These are phyloP conservation scores for Paramormyrops hopkinsi DNA, from an alignment of 2,797 vertebrate species.

Conservation along the genomic window DNA sequence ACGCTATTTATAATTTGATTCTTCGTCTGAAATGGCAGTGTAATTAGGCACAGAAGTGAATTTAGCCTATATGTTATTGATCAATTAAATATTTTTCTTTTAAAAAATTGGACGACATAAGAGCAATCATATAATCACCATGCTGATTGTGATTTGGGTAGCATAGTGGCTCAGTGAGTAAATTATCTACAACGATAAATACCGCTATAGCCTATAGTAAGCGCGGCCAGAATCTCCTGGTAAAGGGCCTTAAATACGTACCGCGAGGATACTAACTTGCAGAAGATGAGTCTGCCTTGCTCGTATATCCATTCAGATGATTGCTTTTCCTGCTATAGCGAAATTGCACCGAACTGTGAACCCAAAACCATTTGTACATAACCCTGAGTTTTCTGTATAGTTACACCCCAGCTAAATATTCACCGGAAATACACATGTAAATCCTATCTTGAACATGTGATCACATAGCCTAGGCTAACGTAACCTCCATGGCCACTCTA, in stretches of 20 bases:
- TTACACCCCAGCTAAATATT: not conserved
- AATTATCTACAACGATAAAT: not conserved
- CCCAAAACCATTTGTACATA: not conserved
- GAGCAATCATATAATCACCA: not conserved
- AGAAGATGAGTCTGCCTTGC: not conserved
- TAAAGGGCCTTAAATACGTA: not conserved
- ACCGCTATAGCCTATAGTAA: not conserved
- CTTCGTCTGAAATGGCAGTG: not conserved
- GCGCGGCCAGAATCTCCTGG: not conserved
- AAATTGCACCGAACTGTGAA: not conserved
- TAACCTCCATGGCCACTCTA: not conserved
- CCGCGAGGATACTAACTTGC: not conserved
- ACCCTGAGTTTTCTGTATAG: not conserved
- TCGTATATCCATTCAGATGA: not conserved
- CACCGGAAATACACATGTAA: not conserved
- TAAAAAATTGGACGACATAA: not conserved
- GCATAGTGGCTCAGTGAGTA: not conserved
- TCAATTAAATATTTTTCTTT: not conserved
- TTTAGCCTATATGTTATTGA: not conserved
- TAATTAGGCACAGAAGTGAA: not conserved
- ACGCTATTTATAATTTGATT: not conserved
- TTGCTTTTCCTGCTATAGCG: not conserved
- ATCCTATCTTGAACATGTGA: not conserved
- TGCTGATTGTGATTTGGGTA: not conserved
- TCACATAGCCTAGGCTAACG: not conserved